A percentile compares a stretch with the other conserved stretches of the same genome.
Conservation (phyloP, 1,140 invertebrate species). For the Tetramorium simillimum region DNA sequence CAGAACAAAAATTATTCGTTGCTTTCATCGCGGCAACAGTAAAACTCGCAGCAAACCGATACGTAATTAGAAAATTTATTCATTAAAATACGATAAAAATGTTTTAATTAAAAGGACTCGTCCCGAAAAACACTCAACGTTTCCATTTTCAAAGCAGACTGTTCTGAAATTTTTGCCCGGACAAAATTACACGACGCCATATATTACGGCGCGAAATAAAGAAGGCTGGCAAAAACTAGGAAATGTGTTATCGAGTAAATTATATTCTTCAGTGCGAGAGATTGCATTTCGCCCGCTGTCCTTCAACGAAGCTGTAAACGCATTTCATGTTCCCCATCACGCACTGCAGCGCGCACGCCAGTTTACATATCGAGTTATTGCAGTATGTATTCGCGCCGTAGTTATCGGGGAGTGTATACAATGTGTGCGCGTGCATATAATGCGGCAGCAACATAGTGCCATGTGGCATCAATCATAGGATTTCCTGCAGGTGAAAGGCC, state of each 20-base stretch:
- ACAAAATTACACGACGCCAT: not conserved
- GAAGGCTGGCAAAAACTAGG: not conserved
- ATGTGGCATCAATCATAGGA: conserved; percentile 68
- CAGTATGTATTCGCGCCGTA: conserved; percentile 56
- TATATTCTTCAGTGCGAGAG: not conserved
- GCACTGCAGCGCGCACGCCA: not conserved
- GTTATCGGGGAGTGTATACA: conserved; percentile 61
- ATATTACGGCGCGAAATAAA: too few species aligned
- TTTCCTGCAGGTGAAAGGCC: conserved; percentile 66
- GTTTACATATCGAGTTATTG: conserved; percentile 70
- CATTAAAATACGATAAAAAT: not conserved
- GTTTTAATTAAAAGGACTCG: not conserved
- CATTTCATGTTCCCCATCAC: conserved; percentile 22
- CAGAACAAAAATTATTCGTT: not conserved
- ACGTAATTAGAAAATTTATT: not conserved
- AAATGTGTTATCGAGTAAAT: not conserved
- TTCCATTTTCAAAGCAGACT: not conserved
- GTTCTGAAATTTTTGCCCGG: not conserved
- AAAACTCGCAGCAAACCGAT: not conserved
- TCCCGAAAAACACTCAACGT: not conserved
- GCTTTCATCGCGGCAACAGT: not conserved
- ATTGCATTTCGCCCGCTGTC: not conserved
- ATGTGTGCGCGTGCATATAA: conserved; percentile 54
- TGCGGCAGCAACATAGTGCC: conserved; percentile 60
- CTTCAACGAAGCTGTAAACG: conserved; percentile 34